Base-by-base conservation (phyloP, 1,140 invertebrate genomes). In the Drosophila triauraria region DNA sequence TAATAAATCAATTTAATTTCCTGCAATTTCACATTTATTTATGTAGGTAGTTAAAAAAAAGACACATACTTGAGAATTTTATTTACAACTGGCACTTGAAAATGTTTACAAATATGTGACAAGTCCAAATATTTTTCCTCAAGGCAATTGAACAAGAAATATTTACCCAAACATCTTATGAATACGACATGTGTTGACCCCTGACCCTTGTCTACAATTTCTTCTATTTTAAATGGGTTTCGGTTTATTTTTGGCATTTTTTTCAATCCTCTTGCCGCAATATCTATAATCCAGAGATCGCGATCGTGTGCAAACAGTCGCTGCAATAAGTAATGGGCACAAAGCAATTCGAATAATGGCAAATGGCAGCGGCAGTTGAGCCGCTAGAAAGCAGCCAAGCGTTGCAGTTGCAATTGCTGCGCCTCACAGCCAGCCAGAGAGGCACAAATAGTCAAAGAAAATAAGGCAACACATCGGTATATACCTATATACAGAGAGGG, bases 301-400 rank as follows among this genome's bases (percentile, higher is more conserved):
- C 80, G 48, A 65, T 62, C 70, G 54, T 72, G 47, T 63, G 67
- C 72, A 65, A 82, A 70, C 61, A 78, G 62, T 78, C 69, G 76
- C 64, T 80, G 80, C 64, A 68, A 88, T 80, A 88, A 88, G 82
- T 87, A 87, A 87, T 87, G 83, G 82, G 84, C 58, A 65, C 78
- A 82, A 86, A 82, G 75, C 78, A 78, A 82, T 85, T 85, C 82
- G 50, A 80, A 56, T 88, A 88, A 88, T 87, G 71, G 83, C 83
- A 78, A 86, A 64, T 79, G 64, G 82, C 75, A 58, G 56, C 35
- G 32, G 60, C 7, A 35, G 20, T 32, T 53, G 75, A 65, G 74
- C 82, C 82, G 82, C 83, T 86, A 86, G 83, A 86, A 86, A 86
- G 82, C 82, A 86, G 79, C 70, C 83, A 75, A 79, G 79, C 83